Evolutionary conservation across 2,113 vertebrate genomes (phyloP).

Genomic region (Stigmatopora argus): DNA sequence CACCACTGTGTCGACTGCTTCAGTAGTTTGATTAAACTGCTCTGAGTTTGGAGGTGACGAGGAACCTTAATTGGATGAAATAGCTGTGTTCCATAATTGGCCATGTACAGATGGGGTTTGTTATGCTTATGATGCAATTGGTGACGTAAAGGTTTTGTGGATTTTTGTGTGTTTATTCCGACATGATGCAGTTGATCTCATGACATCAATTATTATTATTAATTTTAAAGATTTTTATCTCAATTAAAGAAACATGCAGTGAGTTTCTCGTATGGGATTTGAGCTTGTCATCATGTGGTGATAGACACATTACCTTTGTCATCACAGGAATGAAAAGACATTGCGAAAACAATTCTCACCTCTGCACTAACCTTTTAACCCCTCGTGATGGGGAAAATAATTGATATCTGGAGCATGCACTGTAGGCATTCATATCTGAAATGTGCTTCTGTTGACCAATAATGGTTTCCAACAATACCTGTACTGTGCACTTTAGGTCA

Average conservation of each 20-base stretch:
- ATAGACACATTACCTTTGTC: background rate
- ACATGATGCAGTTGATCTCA: background rate
- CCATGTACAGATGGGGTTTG: background rate
- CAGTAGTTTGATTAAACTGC: constrained; percentile 17
- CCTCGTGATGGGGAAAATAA: background rate
- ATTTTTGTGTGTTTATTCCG: too few relatives aligned
- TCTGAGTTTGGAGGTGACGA: constrained; percentile 7
- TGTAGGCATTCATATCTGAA: background rate
- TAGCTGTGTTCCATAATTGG: background rate
- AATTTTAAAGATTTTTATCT: background rate
- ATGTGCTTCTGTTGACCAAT: background rate
- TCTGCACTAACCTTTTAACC: background rate
- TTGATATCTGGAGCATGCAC: background rate
- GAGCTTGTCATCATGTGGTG: background rate
- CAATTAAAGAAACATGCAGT: background rate
- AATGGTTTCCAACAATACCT: background rate
- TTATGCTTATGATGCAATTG: constrained; percentile 11
- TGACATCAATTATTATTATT: too few relatives aligned
- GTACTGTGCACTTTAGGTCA: background rate
- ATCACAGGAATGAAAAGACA: background rate
- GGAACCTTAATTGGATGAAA: constrained; percentile 8
- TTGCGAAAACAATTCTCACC: background rate
- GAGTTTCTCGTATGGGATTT: background rate
- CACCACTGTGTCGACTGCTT: constrained; percentile 22
- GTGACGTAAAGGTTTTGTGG: too few relatives aligned